Evolutionary conservation across 2,888 invertebrate species (phyloP), one percentile per base, ranked within the genome.

Genomic region (Patella pellucida): DNA sequence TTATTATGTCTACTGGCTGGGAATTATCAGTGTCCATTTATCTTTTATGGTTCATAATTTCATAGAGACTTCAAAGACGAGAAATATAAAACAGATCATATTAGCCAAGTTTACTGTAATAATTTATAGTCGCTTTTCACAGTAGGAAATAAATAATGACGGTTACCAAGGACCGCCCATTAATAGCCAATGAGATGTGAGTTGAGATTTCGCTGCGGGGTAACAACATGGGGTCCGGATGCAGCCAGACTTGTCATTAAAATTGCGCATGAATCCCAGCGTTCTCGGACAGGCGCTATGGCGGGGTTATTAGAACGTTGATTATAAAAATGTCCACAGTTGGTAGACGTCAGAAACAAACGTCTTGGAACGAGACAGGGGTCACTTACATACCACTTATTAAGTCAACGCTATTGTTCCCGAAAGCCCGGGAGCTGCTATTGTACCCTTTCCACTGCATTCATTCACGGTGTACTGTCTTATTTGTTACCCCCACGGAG

Each of bases 151-250:
- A 62, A 62, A 62, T 62, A 62, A 62, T 23, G 23, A 23, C 23
- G 19, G 62, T 62, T 62, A 62, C 62, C 62, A 23, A 62, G 62
- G 19, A 62, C 62, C 62, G 62, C 62, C 62, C 62, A 62, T 62
- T 62, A 62, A 62, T 23, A 62, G n/a, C 23, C 62, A 62, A 62
- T 62, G 19, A 62, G 62, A 62, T 62, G 62, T 62, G 23, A 62
- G 23, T 62, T 62, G n/a, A 62, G n/a, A 62, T 62, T 62, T 62
- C 62, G 62, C 62, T 62, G 62, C 62, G 62, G 62, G 62, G 23
- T 23, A 62, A 23, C 23, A n/a, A 11, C 62, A 62, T 62, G 62
- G 62, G 62, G 62, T 62, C 62, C 62, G 62, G 62, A 62, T 62
- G 62, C 23, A 23, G 23, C 23, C 19, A 62, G 23, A 23, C 23